These are phyloP conservation scores for Phragmatobia fuliginosa DNA, from an alignment of 2,888 invertebrate genomes.

Conservation along the genomic window DNA sequence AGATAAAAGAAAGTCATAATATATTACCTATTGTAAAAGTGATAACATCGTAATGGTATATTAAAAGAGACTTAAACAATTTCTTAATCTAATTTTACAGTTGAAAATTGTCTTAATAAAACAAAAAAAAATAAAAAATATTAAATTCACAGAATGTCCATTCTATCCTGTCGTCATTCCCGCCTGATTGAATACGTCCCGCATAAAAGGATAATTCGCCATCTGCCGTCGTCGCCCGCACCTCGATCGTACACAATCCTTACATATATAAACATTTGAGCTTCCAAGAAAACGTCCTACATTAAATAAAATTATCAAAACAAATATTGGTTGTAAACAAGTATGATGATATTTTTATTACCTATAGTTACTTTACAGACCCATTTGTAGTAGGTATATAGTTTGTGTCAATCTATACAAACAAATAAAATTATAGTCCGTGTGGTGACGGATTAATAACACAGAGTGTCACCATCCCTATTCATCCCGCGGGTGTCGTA, in stretches of 20 bases:
- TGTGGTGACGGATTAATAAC: no score
- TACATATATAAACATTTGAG: conserved; percentile 14
- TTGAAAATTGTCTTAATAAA: no score
- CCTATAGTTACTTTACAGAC: background rate
- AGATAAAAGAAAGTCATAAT: no score
- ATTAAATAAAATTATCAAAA: background rate
- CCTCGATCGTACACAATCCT: conserved; percentile 42
- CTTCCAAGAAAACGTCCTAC: conserved; percentile 1
- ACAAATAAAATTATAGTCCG: no score
- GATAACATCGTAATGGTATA: no score
- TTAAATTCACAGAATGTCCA: conserved; percentile 54
- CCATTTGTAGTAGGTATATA: no score
- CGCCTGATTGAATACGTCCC: conserved; percentile 79
- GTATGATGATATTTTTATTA: background rate
- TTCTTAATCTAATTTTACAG: no score
- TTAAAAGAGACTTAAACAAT: no score
- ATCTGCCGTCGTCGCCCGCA: conserved; percentile 70
- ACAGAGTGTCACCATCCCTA: no score
- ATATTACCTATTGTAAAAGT: no score
- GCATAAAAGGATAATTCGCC: conserved; percentile 80
- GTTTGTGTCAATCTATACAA: no score
- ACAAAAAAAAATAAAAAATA: background rate
- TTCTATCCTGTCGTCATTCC: conserved; percentile 53
- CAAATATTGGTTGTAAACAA: background rate
- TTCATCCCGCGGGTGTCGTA: no score